Conservation (phyloP, 2,113 vertebrate genomes). For the Castor canadensis region DNA sequence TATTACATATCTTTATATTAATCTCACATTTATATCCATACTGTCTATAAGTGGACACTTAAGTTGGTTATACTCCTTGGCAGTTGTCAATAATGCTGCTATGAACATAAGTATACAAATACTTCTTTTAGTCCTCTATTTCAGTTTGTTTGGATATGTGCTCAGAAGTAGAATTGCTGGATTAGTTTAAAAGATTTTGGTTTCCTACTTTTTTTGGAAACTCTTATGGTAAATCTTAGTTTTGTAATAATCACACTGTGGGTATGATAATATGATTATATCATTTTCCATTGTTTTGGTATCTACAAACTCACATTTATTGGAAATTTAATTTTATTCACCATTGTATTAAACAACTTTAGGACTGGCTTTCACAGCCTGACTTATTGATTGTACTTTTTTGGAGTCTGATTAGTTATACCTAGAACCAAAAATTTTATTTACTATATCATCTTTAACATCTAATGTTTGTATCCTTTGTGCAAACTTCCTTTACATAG, state of each 20-base stretch:
- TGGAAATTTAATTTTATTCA: not conserved
- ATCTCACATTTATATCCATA: not conserved
- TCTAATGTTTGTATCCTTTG: not conserved
- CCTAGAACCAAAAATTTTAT: not conserved
- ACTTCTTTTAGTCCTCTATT: not conserved
- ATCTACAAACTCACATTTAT: not conserved
- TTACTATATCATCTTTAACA: not conserved
- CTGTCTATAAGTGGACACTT: not conserved
- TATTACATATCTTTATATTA: not conserved
- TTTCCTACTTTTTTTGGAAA: not conserved
- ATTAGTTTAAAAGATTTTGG: conserved; percentile 29
- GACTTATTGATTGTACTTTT: not conserved
- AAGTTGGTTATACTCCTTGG: not conserved
- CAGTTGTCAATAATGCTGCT: conserved; percentile 7
- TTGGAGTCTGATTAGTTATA: not conserved
- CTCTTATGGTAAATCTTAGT: conserved; percentile 21
- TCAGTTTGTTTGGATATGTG: not conserved
- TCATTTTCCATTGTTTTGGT: conserved; percentile 22
- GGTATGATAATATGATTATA: not conserved
- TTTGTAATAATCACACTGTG: not conserved
- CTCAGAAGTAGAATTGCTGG: not conserved
- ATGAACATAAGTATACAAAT: not conserved
- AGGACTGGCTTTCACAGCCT: not conserved
- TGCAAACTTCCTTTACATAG: not conserved
- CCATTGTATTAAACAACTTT: not conserved